A percentile compares a stretch with the other conserved stretches of the same genome.
phyloP scores from a whole-genome alignment of 2,888 invertebrate genomes.

The Lasius fuliginosus region DNA sequence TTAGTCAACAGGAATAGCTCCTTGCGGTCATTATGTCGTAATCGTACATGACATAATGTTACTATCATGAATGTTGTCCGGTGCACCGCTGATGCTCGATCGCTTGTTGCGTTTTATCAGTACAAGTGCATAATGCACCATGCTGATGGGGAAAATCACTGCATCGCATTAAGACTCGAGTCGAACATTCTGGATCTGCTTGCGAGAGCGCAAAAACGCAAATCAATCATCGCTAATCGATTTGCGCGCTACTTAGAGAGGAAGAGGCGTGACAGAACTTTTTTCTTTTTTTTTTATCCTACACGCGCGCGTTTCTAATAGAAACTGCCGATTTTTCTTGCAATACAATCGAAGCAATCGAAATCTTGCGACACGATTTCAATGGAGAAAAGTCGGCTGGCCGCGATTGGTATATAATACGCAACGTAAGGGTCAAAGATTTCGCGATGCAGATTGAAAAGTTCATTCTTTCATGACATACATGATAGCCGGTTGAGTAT shows the following conservation, averaged over 20 bases:
- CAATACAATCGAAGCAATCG: conserved; percentile 3
- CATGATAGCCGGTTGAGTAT: not conserved
- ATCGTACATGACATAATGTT: conserved; percentile 13
- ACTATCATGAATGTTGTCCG: not conserved
- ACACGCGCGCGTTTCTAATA: not conserved
- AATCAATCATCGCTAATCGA: not conserved
- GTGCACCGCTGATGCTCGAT: no score
- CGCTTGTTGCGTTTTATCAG: not conserved
- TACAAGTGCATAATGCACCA: not conserved
- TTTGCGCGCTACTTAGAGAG: not conserved
- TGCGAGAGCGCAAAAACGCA: not conserved
- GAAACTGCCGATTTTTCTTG: conserved; percentile 26
- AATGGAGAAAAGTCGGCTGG: not conserved
- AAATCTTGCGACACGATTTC: conserved; percentile 4
- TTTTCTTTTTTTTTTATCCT: conserved; percentile 14
- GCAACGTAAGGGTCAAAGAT: not conserved
- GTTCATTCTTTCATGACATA: not conserved
- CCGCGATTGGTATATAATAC: not conserved
- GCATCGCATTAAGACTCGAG: not conserved
- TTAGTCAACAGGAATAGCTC: not conserved
- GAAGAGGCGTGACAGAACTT: not conserved
- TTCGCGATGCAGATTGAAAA: conserved; percentile 16
- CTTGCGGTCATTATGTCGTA: not conserved
- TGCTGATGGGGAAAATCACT: not conserved
- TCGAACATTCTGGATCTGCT: not conserved